Evolutionary conservation across 2,888 invertebrate genomes (phyloP), one percentile per base, ranked within the genome.

Genomic region (Brassicogethes aeneus): DNA sequence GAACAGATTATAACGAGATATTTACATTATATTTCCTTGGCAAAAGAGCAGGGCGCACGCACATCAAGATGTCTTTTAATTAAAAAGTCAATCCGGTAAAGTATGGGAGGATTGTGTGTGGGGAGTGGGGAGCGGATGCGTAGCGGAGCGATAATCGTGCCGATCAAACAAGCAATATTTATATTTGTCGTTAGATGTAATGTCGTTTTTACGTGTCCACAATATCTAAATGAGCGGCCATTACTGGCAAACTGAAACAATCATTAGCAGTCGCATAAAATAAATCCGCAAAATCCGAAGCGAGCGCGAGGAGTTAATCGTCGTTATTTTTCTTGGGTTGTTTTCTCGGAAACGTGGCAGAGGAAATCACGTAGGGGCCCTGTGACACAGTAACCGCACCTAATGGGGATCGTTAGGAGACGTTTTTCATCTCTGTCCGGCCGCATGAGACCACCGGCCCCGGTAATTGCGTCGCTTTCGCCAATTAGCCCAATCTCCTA

Each of bases 401-500:
- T 54, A 54, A 53, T 55, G 53, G 53, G 47, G 51, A 46, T 55
- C 51, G 50, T 55, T 55, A 54, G 43, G 39, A 45, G 39, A 44
- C 47, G 50, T 54, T 56, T 56, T 56, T 50, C 53, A 50, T 44
- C 46, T 45, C 12, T 49, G 50, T 45, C 47, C 45, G 34, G 44
- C 44, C 42, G 40, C 47, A 39, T 13, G 34, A 33, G 41, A 41
- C 42, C 41, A 39, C 5, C 5, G 5, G 5, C 23, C 23, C 44
- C 51, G 44, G 57, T 57, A 62, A 62, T 61, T 61, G 56, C 58
- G 55, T 57, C 56, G 55, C 57, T 51, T 59, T 57, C 53, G 46
- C 57, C 60, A 60, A 62, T 62, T 61, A 62, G 57, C 54, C 46
- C 59, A 62, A 62, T 61, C 59, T 57, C 50, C 40, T 47, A 46